Base-by-base conservation (phyloP, 2,888 invertebrate species). In the Trichopoda pennipes region DNA sequence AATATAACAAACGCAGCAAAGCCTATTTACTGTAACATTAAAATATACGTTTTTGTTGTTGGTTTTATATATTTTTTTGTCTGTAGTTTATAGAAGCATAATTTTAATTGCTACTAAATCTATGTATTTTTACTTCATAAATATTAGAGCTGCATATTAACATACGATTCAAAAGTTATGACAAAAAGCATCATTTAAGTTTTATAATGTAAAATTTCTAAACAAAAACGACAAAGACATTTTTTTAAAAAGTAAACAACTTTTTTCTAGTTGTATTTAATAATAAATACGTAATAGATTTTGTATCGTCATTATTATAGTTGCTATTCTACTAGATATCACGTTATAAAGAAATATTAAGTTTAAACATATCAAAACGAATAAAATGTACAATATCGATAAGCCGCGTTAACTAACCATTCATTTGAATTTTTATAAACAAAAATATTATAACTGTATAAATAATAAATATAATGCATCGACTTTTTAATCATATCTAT, bases 281-380 rank as follows among this genome's bases (percentile, higher is more conserved):
- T 32, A 55, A 55, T 63, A 61, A 56, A 28, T 28, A 3, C 4
- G 23, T n/a, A n/a, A n/a, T n/a, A n/a, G n/a, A n/a, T n/a, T n/a
- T n/a, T 80, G 49, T 68, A 79, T 70, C 47, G 47, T 49, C 73
- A 79, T 61, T 68, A 68, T 63, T 49, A 63, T 63, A 77, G 70
- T 42, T 35, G 28, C 63, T 63, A 28, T 56, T 17, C 21, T 56
- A 17, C 14, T 47, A 38, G 55, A 63, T n/a, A 44, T 49, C 12
- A 19, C 19, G 19, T 7, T 49, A 56, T 63, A 19, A 56, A 6
- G 21, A 21, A 63, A 44, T 1, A 35, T 10, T 35, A 10, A 35
- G 1, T 8, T 35, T 35, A 7, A 35, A 8, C 35, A 35, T 9
- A 35, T 10, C 9, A 35, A 35, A 35, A 28, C 23, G 2, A 28